Base-by-base conservation (phyloP, 2,888 invertebrate species). In the Gymnocheta viridis region DNA sequence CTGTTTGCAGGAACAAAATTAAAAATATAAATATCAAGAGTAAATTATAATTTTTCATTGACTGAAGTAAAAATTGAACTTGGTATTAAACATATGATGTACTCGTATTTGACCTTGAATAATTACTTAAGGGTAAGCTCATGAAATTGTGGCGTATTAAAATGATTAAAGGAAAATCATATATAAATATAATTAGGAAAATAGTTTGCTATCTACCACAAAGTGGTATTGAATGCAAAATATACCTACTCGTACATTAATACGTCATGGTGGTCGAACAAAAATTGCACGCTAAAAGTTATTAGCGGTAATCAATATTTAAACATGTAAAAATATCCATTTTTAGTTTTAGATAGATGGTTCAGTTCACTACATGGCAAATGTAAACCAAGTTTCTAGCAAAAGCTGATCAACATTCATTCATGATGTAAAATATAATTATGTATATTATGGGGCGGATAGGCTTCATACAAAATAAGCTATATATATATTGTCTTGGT, bases 51-150 rank as follows among this genome's bases (percentile, higher is more conserved):
- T 10, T 29, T 41, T 17, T n/a, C 22, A 17, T 27, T 22, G 17
- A 14, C 47, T 10, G n/a, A 14, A 22, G 32, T 38, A 22, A n/a
- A 17, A 64, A 44, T 22, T 74, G 29, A 64, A 64, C 64, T 64
- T 44, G 74, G 54, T 64, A n/a, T 41, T 24, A 24, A 67, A 38
- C 27, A 10, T 51, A 2, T 17, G n/a, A n/a, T n/a, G n/a, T 51
- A 44, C 7, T 56, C n/a, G 22, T 24, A 35, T n/a, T 22, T 49
- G 47, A 29, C 29, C 32, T 66, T 51, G 14, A 49, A 38, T 49
- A 2, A 49, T 4, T 22, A 49, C 32, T 32, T 2, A 35, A n/a
- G 14, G 10, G 19, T 22, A 19, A 22, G 5, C 12, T 58, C 12
- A 35, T 38, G 7, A n/a, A 60, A 41, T n/a, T 41, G 24, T 24